Evolutionary conservation across 2,888 invertebrate genomes (phyloP).

Genomic region (Apodemia hepburni): DNA sequence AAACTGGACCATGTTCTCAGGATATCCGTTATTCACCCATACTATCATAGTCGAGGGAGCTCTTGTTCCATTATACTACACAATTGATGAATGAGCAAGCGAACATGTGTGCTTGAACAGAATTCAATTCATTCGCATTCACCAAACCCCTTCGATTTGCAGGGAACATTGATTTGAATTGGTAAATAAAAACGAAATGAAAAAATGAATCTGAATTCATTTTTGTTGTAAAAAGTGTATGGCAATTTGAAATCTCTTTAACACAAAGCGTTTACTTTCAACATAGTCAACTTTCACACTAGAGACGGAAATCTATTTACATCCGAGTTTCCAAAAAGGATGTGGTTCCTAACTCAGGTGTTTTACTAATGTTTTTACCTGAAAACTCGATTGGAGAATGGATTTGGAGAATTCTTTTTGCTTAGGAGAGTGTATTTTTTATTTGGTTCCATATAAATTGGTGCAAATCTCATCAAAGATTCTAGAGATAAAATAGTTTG

Average conservation of each 20-base stretch:
- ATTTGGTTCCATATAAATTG: too few relatives aligned
- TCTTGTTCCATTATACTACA: slow-evolving; percentile 34
- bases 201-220: slow-evolving; percentile 14
- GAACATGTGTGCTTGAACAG: slow-evolving; percentile 65
- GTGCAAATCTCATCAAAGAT: too few relatives aligned
- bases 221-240: not conserved
- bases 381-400: too few relatives aligned
- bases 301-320: not conserved
- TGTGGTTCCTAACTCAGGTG: too few relatives aligned
- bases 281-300: not conserved
- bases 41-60: slow-evolving; percentile 2
- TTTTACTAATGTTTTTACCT: too few relatives aligned
- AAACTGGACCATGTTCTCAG: slow-evolving; percentile 6
- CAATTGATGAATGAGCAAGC: slow-evolving; percentile 70
- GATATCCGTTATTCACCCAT: slow-evolving; percentile 5
- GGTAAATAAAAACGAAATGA: slow-evolving; percentile 52
- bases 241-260: not conserved
- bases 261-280: not conserved
- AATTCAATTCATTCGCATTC: slow-evolving; percentile 52
- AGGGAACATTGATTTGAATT: slow-evolving; percentile 67
- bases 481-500: too few relatives aligned
- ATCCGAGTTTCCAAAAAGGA: too few relatives aligned
- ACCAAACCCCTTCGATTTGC: slow-evolving; percentile 57
- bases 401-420: too few relatives aligned
- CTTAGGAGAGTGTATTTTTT: too few relatives aligned